A percentile compares a stretch with the other conserved stretches of the same genome.
These are phyloP conservation scores for Actenoides lindsayi DNA, from an alignment of 2,113 vertebrate species.

Conservation along the genomic window DNA sequence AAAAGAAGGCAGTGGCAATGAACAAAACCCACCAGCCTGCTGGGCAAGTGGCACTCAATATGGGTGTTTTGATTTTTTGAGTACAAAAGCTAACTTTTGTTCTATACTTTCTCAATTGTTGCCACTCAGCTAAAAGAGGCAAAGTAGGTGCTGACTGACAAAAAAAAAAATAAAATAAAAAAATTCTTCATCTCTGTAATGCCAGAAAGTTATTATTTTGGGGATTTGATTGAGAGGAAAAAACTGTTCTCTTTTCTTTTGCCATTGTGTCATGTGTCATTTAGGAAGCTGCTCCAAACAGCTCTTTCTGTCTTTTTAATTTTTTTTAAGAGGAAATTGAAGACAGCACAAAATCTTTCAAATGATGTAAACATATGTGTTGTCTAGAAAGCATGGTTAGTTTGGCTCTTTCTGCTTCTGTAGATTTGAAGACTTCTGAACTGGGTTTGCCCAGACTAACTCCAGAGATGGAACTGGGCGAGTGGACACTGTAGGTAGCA, in stretches of 20 bases:
- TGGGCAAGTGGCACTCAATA: background rate
- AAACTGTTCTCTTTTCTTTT: background rate
- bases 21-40: conserved; percentile 27
- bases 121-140: background rate
- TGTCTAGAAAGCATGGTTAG: background rate
- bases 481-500: background rate
- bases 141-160: background rate
- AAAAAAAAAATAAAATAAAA: background rate
- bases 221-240: background rate
- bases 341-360: background rate
- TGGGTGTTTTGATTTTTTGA: background rate
- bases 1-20: background rate
- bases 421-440: background rate
- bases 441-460: background rate
- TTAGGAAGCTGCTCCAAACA: background rate
- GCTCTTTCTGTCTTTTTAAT: background rate
- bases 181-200: background rate
- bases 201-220: background rate
- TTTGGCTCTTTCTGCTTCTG: background rate
- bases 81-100: background rate
- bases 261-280: background rate
- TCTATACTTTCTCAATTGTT: conserved; percentile 1
- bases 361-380: background rate
- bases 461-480: background rate
- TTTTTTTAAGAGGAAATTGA: background rate